phyloP scores from a whole-genome alignment of 2,888 invertebrate species.

The Ernsta delagoae region DNA sequence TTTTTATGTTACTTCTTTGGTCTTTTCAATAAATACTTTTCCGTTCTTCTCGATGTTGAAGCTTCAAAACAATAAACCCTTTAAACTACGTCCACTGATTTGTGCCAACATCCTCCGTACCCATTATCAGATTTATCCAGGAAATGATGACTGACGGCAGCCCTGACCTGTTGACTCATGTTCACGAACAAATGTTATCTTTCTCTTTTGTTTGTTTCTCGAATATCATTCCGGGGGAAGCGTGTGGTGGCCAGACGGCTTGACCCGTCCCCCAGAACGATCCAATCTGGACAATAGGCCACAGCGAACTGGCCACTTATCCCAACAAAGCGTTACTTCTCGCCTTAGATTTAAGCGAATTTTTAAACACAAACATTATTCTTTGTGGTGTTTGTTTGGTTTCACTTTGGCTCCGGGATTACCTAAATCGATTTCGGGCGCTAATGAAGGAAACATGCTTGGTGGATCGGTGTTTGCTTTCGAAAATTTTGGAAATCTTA shows the following conservation, averaged over 20 bases:
- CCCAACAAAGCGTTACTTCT: slow-evolving; percentile 51
- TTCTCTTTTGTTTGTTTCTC: slow-evolving; percentile 82
- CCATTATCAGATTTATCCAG: slow-evolving; percentile 12
- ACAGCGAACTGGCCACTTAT: slow-evolving; percentile 54
- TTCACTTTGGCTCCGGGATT: slow-evolving; percentile 26
- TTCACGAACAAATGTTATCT: slow-evolving; percentile 81
- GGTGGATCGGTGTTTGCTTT: background rate
- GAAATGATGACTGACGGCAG: slow-evolving; percentile 35
- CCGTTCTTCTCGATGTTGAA: no score
- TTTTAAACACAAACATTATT: slow-evolving; percentile 37
- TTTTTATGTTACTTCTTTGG: no score
- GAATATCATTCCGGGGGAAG: slow-evolving; percentile 69
- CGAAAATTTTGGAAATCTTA: background rate
- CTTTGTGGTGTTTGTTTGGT: slow-evolving; percentile 33
- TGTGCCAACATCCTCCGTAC: background rate
- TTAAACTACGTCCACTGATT: background rate
- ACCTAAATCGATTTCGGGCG: slow-evolving; percentile 28
- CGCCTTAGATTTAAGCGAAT: slow-evolving; percentile 45
- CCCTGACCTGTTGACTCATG: slow-evolving; percentile 71
- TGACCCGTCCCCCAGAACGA: slow-evolving; percentile 48
- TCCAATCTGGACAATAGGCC: slow-evolving; percentile 45
- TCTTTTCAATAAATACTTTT: no score
- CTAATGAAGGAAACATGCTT: slow-evolving; percentile 29
- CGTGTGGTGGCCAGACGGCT: slow-evolving; percentile 47
- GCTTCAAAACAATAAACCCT: background rate